These are phyloP conservation scores for Neolamprologus falcicula DNA, from an alignment of 2,113 vertebrate species.

Conservation along the genomic window DNA sequence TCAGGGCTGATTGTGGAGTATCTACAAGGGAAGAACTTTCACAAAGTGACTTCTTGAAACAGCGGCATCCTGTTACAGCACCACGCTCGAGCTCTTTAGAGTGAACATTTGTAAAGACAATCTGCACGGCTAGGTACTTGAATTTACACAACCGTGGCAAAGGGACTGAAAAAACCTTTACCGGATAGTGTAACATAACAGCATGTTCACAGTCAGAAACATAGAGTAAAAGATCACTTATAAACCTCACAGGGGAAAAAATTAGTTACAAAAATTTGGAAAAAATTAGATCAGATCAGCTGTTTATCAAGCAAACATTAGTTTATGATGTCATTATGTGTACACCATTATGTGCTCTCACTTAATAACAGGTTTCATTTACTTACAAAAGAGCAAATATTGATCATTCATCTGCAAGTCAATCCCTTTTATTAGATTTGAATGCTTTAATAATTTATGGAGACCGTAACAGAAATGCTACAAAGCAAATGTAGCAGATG, in stretches of 20 bases:
- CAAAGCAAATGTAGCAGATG: not conserved
- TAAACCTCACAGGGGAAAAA: not conserved
- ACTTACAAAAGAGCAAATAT: not conserved
- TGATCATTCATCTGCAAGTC: not conserved
- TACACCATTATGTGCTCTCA: not conserved
- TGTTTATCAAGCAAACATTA: not conserved
- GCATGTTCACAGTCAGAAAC: not conserved
- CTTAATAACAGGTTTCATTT: not conserved
- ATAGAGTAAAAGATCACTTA: not conserved
- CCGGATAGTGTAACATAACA: not conserved
- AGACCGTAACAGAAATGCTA: not conserved
- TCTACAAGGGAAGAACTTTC: not conserved
- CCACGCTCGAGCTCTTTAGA: not conserved
- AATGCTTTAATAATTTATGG: not conserved
- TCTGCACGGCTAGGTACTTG: not conserved
- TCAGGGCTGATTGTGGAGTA: not conserved
- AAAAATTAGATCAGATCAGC: not conserved
- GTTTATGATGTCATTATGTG: not conserved
- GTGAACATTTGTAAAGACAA: not conserved
- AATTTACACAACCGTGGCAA: not conserved
- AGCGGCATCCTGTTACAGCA: not conserved
- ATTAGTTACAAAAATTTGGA: not conserved
- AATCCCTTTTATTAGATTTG: not conserved
- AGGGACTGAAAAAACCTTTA: not conserved
- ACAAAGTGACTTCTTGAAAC: not conserved